Evolutionary conservation across 2,113 vertebrate genomes (phyloP).

Genomic region (Melospiza georgiana): DNA sequence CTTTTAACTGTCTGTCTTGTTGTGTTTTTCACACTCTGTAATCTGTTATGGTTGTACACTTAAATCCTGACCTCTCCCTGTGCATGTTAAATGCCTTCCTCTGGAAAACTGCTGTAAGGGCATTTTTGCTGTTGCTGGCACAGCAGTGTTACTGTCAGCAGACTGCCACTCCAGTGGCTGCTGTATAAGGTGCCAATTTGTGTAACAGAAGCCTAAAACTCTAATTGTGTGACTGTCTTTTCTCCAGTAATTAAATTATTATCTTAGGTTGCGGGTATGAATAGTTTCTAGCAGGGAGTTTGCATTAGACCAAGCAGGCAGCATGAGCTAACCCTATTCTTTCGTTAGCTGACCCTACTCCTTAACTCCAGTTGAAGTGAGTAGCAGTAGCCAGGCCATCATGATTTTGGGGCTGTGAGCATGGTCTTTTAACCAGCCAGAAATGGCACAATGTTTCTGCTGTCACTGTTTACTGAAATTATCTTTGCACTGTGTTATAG

Average conservation of each 20-base stretch:
- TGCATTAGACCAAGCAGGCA: not conserved
- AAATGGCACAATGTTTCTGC: not conserved
- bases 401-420: not conserved
- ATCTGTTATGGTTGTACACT: not conserved
- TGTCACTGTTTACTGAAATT: not conserved
- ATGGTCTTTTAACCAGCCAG: not conserved
- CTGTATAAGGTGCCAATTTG: not conserved
- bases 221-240: not conserved
- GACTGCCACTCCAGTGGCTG: not conserved
- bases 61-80: constrained; percentile 27
- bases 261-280: not conserved
- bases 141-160: constrained; percentile 10
- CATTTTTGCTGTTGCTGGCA: constrained; percentile 43
- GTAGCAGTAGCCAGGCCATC: not conserved
- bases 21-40: constrained; percentile 6
- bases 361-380: not conserved
- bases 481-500: not conserved
- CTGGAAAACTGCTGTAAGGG: constrained; percentile 51
- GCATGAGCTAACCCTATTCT: not conserved
- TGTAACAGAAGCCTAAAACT: constrained; percentile 2
- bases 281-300: not conserved
- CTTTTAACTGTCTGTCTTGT: not conserved
- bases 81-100: constrained; percentile 28
- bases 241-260: not conserved
- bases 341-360: not conserved